Base-by-base conservation (phyloP, 2,888 invertebrate genomes). In the Lasioglossum leucozonium region DNA sequence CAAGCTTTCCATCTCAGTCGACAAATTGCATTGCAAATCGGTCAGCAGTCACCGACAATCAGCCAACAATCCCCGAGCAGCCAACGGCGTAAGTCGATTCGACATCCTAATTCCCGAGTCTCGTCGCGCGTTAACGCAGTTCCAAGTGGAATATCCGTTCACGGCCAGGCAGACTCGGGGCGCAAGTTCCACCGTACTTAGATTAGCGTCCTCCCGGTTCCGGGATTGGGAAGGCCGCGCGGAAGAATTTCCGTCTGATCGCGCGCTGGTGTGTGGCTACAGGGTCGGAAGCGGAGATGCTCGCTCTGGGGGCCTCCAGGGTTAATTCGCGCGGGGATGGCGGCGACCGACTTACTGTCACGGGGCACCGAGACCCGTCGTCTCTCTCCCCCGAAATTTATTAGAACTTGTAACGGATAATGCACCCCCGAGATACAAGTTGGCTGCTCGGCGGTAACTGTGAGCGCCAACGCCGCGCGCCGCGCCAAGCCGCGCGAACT, bases 371-470 rank as follows among this genome's bases (percentile, higher is more conserved):
- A 58, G 62, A 37, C 65, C 71, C 69, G 42, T 34, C 69, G 42
- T 34, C 34, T 51, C 22, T 51, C 55, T 72, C 72, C 51, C 58
- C 67, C 72, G 82, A 86, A 86, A 79, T 86, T 82, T 86, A 85
- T 86, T 84, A 82, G 84, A 80, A 78, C 62, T 78, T 82, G 79
- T 65, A 86, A 78, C 79, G 78, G 86, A 85, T 86, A 86, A 82
- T 82, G 82, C 76, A 82, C 86, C 77, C 79, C 44, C 40, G 85
- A 85, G 86, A 79, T 77, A 73, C 81, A 79, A 79, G 72, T 73
- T 85, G 77, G 47, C 69, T 13, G 69, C 44, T 65, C 65, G 65
- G 8, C 65, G 65, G 30, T 34, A 8, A 22, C 22, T 51, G 34
- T 62, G 11, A 26, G 58, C 58, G 58, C 30, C 11, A 58, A 34